phyloP scores from a whole-genome alignment of 2,888 invertebrate genomes.

The Congeria kusceri region DNA sequence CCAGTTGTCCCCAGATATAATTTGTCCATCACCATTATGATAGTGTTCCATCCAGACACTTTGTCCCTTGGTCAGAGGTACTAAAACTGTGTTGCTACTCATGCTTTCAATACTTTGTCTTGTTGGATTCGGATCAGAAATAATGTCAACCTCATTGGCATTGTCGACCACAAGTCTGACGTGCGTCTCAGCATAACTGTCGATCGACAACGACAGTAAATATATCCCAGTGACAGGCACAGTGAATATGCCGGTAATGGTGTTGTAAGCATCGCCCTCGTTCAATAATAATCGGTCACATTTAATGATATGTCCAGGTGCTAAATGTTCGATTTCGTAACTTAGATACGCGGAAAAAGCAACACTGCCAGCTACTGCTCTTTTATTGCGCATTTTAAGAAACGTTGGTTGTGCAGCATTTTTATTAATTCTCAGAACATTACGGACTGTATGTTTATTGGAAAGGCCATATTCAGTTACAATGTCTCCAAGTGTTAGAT shows the following conservation, averaged over 20 bases:
- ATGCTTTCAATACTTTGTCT: background rate
- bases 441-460: too few species aligned
- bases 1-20: background rate
- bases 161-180: background rate
- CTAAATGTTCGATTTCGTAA: constrained; percentile 8
- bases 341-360: constrained; percentile 24
- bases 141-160: background rate
- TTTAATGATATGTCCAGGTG: constrained; percentile 1
- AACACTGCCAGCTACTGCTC: background rate
- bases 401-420: too few species aligned
- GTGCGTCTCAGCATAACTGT: background rate
- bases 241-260: constrained; percentile 12
- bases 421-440: too few species aligned
- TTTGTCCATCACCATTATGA: background rate
- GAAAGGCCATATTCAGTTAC: too few species aligned
- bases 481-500: too few species aligned
- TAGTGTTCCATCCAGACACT: constrained; percentile 5
- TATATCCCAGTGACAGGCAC: constrained; percentile 9
- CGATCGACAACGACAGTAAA: background rate
- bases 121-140: background rate
- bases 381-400: background rate
- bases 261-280: constrained; percentile 21
- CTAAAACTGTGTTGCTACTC: background rate
- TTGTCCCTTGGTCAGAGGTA: background rate
- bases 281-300: constrained; percentile 8